A percentile compares a stretch with the other conserved stretches of the same genome.
These are phyloP conservation scores for Fragum sueziense DNA, from an alignment of 2,888 invertebrate species.

Conservation along the genomic window DNA sequence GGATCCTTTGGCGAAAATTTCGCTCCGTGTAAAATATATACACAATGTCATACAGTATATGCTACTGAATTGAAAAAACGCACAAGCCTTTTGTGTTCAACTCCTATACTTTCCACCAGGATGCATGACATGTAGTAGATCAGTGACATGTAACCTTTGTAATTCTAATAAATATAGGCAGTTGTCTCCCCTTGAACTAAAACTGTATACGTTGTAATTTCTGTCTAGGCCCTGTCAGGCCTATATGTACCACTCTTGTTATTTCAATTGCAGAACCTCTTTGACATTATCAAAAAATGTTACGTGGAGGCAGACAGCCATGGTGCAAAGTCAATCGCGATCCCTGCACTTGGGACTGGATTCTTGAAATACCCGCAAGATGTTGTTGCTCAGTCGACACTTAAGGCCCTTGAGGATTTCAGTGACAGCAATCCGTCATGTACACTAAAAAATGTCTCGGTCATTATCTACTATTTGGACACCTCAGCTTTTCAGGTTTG, in stretches of 20 bases:
- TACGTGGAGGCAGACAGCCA: slow-evolving; percentile 22
- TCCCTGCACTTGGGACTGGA: slow-evolving; percentile 76
- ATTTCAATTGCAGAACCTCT: slow-evolving; percentile 31
- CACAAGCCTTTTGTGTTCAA: too few species aligned
- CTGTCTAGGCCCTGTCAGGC: background rate
- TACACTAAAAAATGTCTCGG: slow-evolving; percentile 33
- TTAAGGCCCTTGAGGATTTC: slow-evolving; percentile 42
- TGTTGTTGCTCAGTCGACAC: slow-evolving; percentile 46
- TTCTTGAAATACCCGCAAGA: slow-evolving; percentile 68
- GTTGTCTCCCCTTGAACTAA: background rate
- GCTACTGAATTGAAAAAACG: too few species aligned
- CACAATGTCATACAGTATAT: too few species aligned
- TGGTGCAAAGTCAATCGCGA: slow-evolving; percentile 63
- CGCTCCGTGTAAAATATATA: too few species aligned
- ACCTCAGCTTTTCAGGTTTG: slow-evolving; percentile 38
- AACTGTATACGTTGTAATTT: background rate
- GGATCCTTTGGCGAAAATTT: too few species aligned
- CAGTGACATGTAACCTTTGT: background rate
- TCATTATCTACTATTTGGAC: slow-evolving; percentile 48
- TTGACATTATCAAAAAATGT: slow-evolving; percentile 23
- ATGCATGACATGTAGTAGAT: too few species aligned
- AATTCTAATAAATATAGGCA: background rate
- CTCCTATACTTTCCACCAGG: too few species aligned
- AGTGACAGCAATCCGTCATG: slow-evolving; percentile 32
- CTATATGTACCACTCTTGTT: background rate